Evolutionary conservation across 2,888 invertebrate species (phyloP).

Genomic region (Agrochola litura): DNA sequence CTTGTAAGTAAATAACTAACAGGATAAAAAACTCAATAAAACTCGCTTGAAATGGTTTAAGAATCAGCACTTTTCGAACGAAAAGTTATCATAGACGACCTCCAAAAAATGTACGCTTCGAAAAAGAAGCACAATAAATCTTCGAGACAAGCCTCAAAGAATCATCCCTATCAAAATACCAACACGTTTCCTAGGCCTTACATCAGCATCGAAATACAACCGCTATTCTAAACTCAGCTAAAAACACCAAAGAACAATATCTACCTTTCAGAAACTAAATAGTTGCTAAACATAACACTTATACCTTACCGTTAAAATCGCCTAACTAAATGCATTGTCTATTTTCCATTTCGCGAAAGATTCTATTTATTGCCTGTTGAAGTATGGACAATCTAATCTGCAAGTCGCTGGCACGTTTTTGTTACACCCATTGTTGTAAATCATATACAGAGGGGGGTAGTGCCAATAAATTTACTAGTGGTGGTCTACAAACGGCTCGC

Average conservation of each 20-base stretch:
- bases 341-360: constrained; percentile 68
- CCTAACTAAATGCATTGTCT: constrained; percentile 71
- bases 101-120: background rate
- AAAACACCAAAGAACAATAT: constrained; percentile 43
- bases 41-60: background rate
- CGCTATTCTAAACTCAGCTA: constrained; percentile 16
- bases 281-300: constrained; percentile 36
- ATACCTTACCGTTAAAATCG: constrained; percentile 61
- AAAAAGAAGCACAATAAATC: background rate
- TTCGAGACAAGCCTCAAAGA: background rate
- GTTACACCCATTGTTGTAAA: constrained; percentile 70
- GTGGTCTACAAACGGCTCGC: constrained; percentile 69
- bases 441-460: constrained; percentile 67
- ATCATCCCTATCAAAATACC: background rate
- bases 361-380: constrained; percentile 73
- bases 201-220: background rate
- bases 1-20: background rate
- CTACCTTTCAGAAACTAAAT: constrained; percentile 10
- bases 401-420: constrained; percentile 70
- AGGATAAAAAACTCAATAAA: background rate
- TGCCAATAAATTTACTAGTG: constrained; percentile 75
- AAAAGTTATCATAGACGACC: background rate
- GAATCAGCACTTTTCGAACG: background rate
- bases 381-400: constrained; percentile 74
- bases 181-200: background rate